Percentiles rank a stretch among this genome's conserved stretches.
These are phyloP conservation scores for Dendrocincla tyrannina DNA, from an alignment of 2,797 vertebrate species.

Conservation along the genomic window DNA sequence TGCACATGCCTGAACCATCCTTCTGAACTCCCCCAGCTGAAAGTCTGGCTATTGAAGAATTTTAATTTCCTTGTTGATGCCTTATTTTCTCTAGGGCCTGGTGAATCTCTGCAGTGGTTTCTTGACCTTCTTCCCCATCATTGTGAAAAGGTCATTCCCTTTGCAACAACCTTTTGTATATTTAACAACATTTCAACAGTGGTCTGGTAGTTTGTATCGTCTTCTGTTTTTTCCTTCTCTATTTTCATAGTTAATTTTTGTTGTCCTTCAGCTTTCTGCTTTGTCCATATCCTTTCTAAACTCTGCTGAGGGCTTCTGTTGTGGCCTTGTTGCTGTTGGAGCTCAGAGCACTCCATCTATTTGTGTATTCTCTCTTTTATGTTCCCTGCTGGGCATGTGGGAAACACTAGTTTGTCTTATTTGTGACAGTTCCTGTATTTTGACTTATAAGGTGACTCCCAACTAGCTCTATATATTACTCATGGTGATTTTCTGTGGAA, in stretches of 20 bases:
- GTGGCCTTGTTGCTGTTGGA: not conserved
- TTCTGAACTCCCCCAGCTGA: not conserved
- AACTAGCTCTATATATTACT: not conserved
- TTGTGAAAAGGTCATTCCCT: not conserved
- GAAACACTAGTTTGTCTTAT: not conserved
- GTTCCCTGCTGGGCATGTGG: not conserved
- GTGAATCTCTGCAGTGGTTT: not conserved
- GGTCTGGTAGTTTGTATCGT: not conserved
- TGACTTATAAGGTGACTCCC: not conserved
- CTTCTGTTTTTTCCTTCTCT: not conserved
- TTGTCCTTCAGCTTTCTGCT: not conserved
- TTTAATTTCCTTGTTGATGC: not conserved
- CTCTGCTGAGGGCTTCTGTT: not conserved
- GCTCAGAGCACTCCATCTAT: not conserved
- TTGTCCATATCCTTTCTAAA: not conserved
- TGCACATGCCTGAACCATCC: not conserved
- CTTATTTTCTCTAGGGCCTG: not conserved
- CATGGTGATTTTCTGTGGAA: not conserved
- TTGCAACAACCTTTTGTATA: not conserved
- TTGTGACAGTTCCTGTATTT: not conserved
- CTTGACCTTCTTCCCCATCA: not conserved
- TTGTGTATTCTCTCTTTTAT: not conserved
- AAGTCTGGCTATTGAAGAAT: not conserved
- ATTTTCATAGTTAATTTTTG: not conserved
- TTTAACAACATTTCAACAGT: not conserved